A percentile compares a stretch with the other conserved stretches of the same genome.
phyloP scores from a whole-genome alignment of 2,888 invertebrate species.

The Epistrophe grossulariae region DNA sequence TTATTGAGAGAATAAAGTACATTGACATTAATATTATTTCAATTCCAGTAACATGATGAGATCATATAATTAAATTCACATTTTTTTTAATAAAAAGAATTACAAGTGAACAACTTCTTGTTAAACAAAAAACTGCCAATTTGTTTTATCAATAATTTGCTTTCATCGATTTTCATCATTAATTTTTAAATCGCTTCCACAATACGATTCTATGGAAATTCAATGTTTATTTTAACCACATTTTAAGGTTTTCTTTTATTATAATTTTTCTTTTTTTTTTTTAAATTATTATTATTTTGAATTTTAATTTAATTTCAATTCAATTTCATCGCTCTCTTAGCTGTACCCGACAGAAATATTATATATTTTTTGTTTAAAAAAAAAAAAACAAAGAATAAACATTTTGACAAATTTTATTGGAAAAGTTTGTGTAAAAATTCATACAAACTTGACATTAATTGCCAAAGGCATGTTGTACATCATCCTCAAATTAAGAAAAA shows the following conservation, averaged over 20 bases:
- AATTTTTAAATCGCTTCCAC: neutral
- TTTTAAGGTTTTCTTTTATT: neutral
- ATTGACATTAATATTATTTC: too few species aligned
- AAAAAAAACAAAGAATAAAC: neutral
- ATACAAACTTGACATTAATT: neutral
- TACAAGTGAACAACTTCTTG: too few species aligned
- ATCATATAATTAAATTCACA: too few species aligned
- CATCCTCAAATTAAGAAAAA: neutral
- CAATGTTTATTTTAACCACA: conserved; percentile 11
- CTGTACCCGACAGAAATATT: neutral
- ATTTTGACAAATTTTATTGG: neutral
- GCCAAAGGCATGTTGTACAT: neutral
- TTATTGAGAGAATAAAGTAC: too few species aligned
- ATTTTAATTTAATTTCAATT: neutral
- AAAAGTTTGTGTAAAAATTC: neutral
- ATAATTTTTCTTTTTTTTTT: neutral
- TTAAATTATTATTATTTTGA: neutral
- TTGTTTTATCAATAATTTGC: neutral
- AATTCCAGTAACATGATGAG: too few species aligned
- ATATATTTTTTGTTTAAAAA: neutral
- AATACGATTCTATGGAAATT: neutral
- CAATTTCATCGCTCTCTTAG: neutral
- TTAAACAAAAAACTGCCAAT: too few species aligned
- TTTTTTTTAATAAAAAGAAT: neutral
- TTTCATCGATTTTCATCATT: neutral